Conservation (phyloP, 2,797 vertebrate genomes). For the Halcyon leucocephala region DNA sequence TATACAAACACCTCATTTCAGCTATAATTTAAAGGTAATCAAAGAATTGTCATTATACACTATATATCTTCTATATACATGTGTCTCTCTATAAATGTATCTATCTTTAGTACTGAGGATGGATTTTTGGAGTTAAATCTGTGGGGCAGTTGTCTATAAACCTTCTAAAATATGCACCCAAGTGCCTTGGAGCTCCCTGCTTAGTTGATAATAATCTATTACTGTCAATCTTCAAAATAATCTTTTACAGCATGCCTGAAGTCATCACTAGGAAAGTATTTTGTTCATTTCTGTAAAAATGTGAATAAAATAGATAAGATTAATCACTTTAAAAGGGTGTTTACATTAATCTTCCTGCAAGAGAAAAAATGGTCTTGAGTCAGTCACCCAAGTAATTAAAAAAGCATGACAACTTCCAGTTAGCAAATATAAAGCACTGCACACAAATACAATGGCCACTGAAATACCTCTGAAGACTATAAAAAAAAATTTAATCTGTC, state of each 20-base stretch:
- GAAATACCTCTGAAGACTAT: background rate
- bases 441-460: background rate
- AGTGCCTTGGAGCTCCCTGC: background rate
- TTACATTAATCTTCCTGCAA: background rate
- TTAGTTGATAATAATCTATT: background rate
- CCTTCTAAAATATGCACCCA: background rate
- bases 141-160: background rate
- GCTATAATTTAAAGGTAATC: background rate
- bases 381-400: background rate
- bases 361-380: background rate
- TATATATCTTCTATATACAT: background rate
- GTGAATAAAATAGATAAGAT: background rate
- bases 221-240: background rate
- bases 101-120: background rate
- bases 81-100: background rate
- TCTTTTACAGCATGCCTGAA: background rate
- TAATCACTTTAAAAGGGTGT: background rate
- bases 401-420: background rate
- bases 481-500: background rate
- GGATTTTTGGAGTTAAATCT: background rate
- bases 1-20: constrained; percentile 32
- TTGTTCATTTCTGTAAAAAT: background rate
- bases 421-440: background rate
- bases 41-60: background rate
- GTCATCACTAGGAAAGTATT: background rate